Percentiles rank a stretch among this genome's conserved stretches.
phyloP scores from a whole-genome alignment of 2,888 invertebrate genomes.

The Plusia festucae region DNA sequence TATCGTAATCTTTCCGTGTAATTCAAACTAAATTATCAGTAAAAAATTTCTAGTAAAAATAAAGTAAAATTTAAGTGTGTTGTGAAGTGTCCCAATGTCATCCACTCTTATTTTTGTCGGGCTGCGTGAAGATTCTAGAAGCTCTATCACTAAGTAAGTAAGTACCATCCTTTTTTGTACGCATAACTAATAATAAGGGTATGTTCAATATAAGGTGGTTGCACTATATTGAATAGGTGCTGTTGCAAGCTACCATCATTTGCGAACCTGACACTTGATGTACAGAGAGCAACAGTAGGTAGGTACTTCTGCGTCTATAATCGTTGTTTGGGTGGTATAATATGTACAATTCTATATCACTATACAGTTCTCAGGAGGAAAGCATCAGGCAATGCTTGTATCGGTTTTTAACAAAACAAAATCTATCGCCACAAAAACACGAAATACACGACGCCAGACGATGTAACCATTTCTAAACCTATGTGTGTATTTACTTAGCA shows the following conservation, averaged over 20 bases:
- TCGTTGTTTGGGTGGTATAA: no score
- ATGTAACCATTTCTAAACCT: neutral
- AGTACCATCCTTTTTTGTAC: neutral
- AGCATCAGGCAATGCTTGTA: neutral
- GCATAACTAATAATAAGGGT: neutral
- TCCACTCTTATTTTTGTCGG: conserved; percentile 90
- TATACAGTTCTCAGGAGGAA: neutral
- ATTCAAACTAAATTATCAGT: conserved; percentile 63
- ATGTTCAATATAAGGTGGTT: neutral
- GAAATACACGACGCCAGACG: neutral
- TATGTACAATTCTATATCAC: neutral
- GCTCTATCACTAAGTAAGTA: conserved; percentile 90
- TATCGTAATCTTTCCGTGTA: conserved; percentile 45
- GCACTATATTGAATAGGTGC: neutral
- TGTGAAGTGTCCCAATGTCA: conserved; percentile 86
- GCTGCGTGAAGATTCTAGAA: conserved; percentile 88
- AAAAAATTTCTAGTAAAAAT: conserved; percentile 23
- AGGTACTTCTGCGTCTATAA: neutral
- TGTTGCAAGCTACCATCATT: neutral
- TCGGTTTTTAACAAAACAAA: neutral
- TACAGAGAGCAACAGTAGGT: neutral
- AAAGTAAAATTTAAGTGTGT: conserved; percentile 55
- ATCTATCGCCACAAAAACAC: neutral
- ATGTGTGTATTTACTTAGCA: conserved; percentile 7
- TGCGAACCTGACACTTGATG: neutral